These are phyloP conservation scores for Triplophysa tibetana DNA, from an alignment of 2,113 vertebrate species.

Conservation along the genomic window DNA sequence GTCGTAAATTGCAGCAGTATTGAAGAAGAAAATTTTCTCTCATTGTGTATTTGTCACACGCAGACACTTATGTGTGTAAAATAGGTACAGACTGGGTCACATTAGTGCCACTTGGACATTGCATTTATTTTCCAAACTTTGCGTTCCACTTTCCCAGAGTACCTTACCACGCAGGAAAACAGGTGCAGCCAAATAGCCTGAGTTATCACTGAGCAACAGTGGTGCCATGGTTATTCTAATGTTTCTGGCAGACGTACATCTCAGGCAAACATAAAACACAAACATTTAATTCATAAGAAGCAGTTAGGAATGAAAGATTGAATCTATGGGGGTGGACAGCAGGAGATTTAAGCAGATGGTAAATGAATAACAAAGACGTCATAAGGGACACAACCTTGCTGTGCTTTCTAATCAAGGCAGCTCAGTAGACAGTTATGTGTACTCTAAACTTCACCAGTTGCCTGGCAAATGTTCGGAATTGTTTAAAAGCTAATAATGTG, in stretches of 20 bases:
- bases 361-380: constrained; percentile 39
- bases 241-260: constrained; percentile 25
- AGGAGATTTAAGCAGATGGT: constrained; percentile 48
- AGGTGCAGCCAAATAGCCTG: constrained; percentile 48
- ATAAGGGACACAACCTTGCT: constrained; percentile 23
- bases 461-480: constrained; percentile 4
- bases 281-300: constrained; percentile 39
- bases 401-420: constrained; percentile 20
- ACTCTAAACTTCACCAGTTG: constrained; percentile 11
- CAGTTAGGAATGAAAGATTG: constrained; percentile 26
- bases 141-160: constrained; percentile 19
- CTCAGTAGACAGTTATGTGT: constrained; percentile 31
- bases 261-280: constrained; percentile 24
- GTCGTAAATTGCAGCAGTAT: background rate
- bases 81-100: constrained; percentile 12
- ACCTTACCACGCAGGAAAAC: constrained; percentile 22
- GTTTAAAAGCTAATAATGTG: background rate
- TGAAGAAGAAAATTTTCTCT: background rate
- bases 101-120: constrained; percentile 28
- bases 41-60: background rate
- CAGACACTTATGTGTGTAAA: background rate
- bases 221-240: constrained; percentile 45
- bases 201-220: constrained; percentile 50
- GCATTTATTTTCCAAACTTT: constrained; percentile 31
- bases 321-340: constrained; percentile 33